Evolutionary conservation across 2,888 invertebrate species (phyloP), one percentile per base, ranked within the genome.

Genomic region (Ephialtes manifestator): DNA sequence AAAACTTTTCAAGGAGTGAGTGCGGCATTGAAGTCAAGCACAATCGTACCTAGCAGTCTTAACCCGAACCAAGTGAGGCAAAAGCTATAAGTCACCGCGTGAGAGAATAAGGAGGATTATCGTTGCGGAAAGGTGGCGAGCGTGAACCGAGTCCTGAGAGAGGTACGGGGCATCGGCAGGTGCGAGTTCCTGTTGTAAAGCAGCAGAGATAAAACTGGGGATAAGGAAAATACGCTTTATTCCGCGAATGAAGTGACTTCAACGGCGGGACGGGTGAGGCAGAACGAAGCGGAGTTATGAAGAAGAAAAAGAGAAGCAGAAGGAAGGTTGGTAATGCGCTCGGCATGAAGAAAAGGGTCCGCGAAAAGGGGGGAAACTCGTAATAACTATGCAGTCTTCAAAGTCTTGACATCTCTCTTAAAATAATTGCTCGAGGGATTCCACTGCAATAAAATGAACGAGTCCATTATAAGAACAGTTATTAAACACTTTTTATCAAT

Each of bases 151-250:
- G 63, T 75, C 55, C 39, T 65, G 70, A 51, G 63, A 75, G 74
- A 75, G 81, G 15, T 39, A 58, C 43, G 58, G 72, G 68, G 77
- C 46, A 81, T 84, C 77, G 81, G 77, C 84, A 84, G 84, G 84
- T 84, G 84, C 81, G 81, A 84, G 75, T 84, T 84, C 81, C 84
- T 81, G 84, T 81, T 81, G 84, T 78, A 84, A 84, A 81, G 55
- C 74, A 75, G 75, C 83, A 48, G 55, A 86, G 86, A 86, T 86
- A 78, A 75, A 85, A 85, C 70, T 65, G 58, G 53, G 83, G 86
- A 85, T 86, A 85, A 86, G 85, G 63, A 58, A 85, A 84, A 79
- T 81, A 75, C 74, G 81, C 63, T 84, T 80, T 71, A 80, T 86
- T 80, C 81, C 84, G 72, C 77, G 82, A 77, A 85, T 85, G 80